A percentile compares a stretch with the other conserved stretches of the same genome.
Conservation (phyloP, 2,888 invertebrate genomes). For the Ganaspis brasiliensis region DNA sequence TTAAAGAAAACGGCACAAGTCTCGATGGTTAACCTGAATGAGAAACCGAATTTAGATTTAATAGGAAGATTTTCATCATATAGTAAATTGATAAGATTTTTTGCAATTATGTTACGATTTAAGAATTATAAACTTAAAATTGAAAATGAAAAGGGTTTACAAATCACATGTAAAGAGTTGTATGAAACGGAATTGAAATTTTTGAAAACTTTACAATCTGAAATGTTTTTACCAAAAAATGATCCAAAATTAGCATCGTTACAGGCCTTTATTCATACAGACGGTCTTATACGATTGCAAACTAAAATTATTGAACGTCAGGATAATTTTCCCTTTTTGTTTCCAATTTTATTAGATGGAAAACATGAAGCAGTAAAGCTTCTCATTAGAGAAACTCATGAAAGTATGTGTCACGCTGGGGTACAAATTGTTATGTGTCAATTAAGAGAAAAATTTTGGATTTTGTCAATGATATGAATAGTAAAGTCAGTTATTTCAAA, state of each 20-base stretch:
- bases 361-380: constrained; percentile 61
- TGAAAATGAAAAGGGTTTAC: constrained; percentile 24
- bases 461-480: constrained; percentile 50
- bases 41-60: background rate
- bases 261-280: constrained; percentile 15
- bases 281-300: constrained; percentile 46
- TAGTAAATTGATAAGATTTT: constrained; percentile 48
- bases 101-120: constrained; percentile 44
- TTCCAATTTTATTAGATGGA: constrained; percentile 65
- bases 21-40: constrained; percentile 13
- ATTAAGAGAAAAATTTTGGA: constrained; percentile 60
- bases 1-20: constrained; percentile 37
- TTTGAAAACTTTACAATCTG: constrained; percentile 43
- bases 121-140: constrained; percentile 40
- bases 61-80: constrained; percentile 42
- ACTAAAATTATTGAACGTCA: constrained; percentile 62
- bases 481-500: constrained; percentile 48
- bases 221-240: constrained; percentile 41
- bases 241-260: constrained; percentile 36
- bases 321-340: constrained; percentile 59
- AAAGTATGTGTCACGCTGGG: constrained; percentile 57
- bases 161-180: constrained; percentile 43
- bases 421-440: constrained; percentile 55
- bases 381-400: constrained; percentile 58
- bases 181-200: constrained; percentile 33